Evolutionary conservation across 2,888 invertebrate species (phyloP), one percentile per base, ranked within the genome.

Genomic region (Cryptus armator): DNA sequence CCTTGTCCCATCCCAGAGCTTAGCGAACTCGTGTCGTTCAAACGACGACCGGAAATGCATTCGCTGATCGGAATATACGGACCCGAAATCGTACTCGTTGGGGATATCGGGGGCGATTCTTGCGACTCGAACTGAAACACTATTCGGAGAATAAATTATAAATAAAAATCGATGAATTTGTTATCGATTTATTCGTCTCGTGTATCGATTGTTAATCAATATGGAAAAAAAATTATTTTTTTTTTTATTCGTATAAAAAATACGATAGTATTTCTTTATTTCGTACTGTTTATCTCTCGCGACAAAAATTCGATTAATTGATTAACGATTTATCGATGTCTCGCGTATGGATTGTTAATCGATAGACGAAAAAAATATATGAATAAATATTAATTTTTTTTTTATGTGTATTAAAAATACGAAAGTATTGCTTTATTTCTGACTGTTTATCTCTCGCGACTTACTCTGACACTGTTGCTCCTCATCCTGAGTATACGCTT

Each of bases 1-100:
- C 90, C 89, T 71, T 93, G 93, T 32, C 90, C 89, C 75, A 90
- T 86, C 24, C 88, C 82, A 6, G 92, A 93, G 88, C 87, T 92
- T 19, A 92, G 88, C 48, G 93, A 94, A 82, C 92, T 92, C 44
- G 91, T 91, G 80, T 93, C 93, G 78, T 91, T 95, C 12, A 94
- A 93, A 48, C 96, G 95, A 70, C 95, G 96, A 72, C 98, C 98
- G 46, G 98, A 98, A 89, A 97, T 97, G 93, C 98, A 98, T 94
- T 98, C 98, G 77, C 98, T 98, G 89, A 98, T 98, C 9, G 98
- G 97, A 94, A 98, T 98, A 93, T 98, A 98, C 0, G 98, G 97
- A 29, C 97, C 97, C 10, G 97, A 96, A 44, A 94, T 94, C 29
- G 94, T 94, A 88, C 95, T 95, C 46, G 95, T 95, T 75, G 96